Percentiles rank a stretch among this genome's conserved stretches.
phyloP scores from a whole-genome alignment of 2,888 invertebrate genomes.

The Stenichneumon culpator region DNA sequence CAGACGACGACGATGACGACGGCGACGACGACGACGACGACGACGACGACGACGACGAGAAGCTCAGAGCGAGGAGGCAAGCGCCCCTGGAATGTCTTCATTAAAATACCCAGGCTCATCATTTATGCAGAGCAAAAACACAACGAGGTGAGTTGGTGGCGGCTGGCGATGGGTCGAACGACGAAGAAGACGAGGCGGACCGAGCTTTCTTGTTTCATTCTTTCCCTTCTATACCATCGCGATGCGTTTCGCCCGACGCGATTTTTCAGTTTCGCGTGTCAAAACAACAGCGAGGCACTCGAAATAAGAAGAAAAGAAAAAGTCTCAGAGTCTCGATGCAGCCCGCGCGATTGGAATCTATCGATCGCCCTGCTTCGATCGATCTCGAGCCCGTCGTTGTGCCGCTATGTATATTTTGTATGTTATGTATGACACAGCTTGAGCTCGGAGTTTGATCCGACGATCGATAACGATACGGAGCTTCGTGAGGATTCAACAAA shows the following conservation, averaged over 20 bases:
- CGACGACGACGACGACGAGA: constrained; percentile 63
- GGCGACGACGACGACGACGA: constrained; percentile 51
- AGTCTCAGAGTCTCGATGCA: constrained; percentile 22
- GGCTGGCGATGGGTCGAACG: constrained; percentile 51
- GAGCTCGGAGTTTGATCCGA: neutral
- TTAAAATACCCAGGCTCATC: constrained; percentile 83
- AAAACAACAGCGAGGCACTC: constrained; percentile 39
- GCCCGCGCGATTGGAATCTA: constrained; percentile 36
- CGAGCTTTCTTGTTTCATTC: constrained; percentile 25
- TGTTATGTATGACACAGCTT: constrained; percentile 28
- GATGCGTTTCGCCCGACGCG: constrained; percentile 41
- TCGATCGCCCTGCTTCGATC: constrained; percentile 27
- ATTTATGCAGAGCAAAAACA: constrained; percentile 83
- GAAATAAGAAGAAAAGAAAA: neutral
- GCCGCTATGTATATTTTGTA: neutral
- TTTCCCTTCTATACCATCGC: constrained; percentile 11
- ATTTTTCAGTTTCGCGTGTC: constrained; percentile 61
- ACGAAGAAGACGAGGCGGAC: constrained; percentile 30
- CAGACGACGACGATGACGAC: constrained; percentile 16
- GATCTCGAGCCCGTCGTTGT: constrained; percentile 38
- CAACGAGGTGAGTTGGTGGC: constrained; percentile 76
- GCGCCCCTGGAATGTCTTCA: constrained; percentile 82
- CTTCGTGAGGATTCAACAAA: constrained; percentile 26
- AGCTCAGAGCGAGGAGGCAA: constrained; percentile 76
- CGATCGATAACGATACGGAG: constrained; percentile 24